A percentile compares a stretch with the other conserved stretches of the same genome.
Evolutionary conservation across 1,140 invertebrate species (phyloP).

Genomic region (Grapholita molesta): DNA sequence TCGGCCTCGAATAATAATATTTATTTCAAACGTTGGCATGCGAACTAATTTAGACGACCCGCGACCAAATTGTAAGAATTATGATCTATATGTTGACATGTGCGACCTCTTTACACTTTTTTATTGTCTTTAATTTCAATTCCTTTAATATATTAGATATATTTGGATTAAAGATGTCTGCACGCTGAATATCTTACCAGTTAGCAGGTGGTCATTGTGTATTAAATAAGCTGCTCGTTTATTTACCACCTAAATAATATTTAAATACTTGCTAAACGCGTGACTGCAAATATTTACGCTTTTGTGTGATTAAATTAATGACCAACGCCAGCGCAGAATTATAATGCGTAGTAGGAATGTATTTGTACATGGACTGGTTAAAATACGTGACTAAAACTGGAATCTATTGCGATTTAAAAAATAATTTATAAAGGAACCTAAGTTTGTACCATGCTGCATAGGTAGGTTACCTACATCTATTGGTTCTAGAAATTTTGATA

Average conservation of each 20-base stretch:
- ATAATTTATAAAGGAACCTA: too few relatives aligned
- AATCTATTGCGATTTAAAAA: not conserved
- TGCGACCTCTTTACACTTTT: too few relatives aligned
- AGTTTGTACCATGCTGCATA: too few relatives aligned
- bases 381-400: slow-evolving; percentile 6
- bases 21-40: not conserved
- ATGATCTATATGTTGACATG: not conserved
- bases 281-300: slow-evolving; percentile 30
- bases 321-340: not conserved
- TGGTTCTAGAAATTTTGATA: not conserved
- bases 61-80: not conserved
- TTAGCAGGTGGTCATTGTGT: not conserved
- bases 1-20: slow-evolving; percentile 1
- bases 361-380: not conserved
- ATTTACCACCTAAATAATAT: not conserved
- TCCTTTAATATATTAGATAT: too few relatives aligned
- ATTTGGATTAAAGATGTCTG: too few relatives aligned
- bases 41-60: not conserved
- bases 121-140: too few relatives aligned
- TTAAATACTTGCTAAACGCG: slow-evolving; percentile 27
- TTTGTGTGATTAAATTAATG: slow-evolving; percentile 28
- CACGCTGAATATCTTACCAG: not conserved
- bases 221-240: not conserved
- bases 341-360: slow-evolving; percentile 40
- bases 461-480: not conserved